Evolutionary conservation across 2,113 vertebrate genomes (phyloP).

Genomic region (Barbus barbus): DNA sequence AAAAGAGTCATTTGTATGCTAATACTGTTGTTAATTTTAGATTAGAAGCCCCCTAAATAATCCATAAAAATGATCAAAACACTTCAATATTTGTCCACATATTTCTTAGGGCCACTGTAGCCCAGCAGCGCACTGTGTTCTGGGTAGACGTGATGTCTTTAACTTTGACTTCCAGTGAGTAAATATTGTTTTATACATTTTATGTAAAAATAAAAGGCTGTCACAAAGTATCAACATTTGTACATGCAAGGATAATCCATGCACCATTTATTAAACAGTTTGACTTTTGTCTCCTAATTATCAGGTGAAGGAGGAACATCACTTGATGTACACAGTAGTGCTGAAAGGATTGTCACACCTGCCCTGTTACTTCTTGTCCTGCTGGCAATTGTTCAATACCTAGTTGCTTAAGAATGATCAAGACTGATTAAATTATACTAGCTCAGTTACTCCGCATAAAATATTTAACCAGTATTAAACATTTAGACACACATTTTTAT

Average conservation of each 20-base stretch:
- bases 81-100: background rate
- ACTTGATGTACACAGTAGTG: background rate
- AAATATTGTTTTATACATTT: background rate
- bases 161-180: slow-evolving; percentile 60
- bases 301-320: background rate
- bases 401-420: background rate
- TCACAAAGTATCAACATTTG: background rate
- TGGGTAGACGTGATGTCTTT: slow-evolving; percentile 66
- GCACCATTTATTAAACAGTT: background rate
- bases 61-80: background rate
- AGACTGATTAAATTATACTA: slow-evolving; percentile 49
- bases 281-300: background rate
- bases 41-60: background rate
- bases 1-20: background rate
- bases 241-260: background rate
- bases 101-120: slow-evolving; percentile 64
- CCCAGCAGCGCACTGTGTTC: slow-evolving; percentile 55
- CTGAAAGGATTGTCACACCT: background rate
- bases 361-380: slow-evolving; percentile 25
- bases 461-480: slow-evolving; percentile 50
- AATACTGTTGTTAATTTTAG: no score
- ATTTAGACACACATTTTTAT: slow-evolving; percentile 61
- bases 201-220: background rate
- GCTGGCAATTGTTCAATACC: background rate
- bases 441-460: background rate